Conservation (phyloP, 2,888 invertebrate species). For the Rotaria macrura region DNA sequence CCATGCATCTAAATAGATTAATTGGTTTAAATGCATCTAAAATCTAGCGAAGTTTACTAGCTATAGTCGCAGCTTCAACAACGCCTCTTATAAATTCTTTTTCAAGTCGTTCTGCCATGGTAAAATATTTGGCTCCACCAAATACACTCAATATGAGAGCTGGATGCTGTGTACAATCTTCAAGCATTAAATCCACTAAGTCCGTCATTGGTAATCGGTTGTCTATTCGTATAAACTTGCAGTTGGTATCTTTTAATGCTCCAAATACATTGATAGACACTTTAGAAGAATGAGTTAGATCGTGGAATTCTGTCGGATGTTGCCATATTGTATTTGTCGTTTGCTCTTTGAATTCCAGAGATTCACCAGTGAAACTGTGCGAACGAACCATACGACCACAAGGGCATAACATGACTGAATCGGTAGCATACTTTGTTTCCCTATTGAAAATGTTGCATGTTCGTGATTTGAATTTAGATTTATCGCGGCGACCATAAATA, state of each 20-base stretch:
- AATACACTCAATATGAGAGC: neutral
- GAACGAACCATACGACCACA: neutral
- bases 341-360: too few species aligned
- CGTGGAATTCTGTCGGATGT: too few species aligned
- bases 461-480: neutral
- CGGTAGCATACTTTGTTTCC: neutral
- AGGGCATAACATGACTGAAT: neutral
- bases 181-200: neutral
- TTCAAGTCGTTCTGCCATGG: neutral
- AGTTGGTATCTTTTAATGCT: neutral
- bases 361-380: neutral
- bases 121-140: constrained; percentile 13
- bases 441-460: neutral
- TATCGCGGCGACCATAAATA: too few species aligned
- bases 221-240: neutral
- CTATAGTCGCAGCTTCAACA: neutral
- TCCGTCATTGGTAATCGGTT: neutral
- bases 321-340: too few species aligned
- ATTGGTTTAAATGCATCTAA: neutral
- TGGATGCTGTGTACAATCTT: neutral
- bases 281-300: neutral
- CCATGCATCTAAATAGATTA: neutral
- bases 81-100: neutral
- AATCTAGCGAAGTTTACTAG: neutral
- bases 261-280: neutral